A percentile compares a stretch with the other conserved stretches of the same genome.
Conservation (phyloP, 2,888 invertebrate genomes). For the Lepidocyrtinus sp. region DNA sequence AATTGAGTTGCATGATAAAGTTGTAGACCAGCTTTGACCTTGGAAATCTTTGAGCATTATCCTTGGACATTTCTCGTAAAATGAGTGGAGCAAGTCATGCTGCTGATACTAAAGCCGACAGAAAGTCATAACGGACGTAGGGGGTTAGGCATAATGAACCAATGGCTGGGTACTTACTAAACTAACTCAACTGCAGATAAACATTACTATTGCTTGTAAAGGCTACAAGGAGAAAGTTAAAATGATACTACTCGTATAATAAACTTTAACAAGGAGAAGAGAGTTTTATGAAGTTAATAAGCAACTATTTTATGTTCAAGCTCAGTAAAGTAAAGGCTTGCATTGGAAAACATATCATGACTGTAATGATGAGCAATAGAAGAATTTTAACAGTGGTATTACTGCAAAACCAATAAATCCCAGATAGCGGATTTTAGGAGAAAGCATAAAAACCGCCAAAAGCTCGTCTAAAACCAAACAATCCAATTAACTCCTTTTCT, state of each 20-base stretch:
- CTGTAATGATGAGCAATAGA: constrained; percentile 6
- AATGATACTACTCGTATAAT: not conserved
- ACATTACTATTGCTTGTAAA: too few species aligned
- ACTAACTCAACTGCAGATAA: too few species aligned
- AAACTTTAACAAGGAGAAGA: not conserved
- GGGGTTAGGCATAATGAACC: not conserved
- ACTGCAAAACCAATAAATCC: constrained; percentile 44
- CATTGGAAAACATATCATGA: not conserved
- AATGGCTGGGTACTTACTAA: not conserved
- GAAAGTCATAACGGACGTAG: not conserved
- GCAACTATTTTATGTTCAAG: not conserved
- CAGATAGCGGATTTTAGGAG: constrained; percentile 6
- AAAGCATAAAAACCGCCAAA: constrained; percentile 4
- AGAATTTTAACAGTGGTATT: not conserved
- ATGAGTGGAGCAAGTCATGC: not conserved
- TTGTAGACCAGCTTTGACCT: not conserved
- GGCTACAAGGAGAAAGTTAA: not conserved
- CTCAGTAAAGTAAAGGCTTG: not conserved
- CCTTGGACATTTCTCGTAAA: not conserved
- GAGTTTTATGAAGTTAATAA: not conserved
- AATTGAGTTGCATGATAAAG: not conserved
- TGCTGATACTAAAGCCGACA: not conserved
- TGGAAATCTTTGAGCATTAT: not conserved
- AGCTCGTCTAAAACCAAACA: constrained; percentile 51
- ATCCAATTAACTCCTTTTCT: constrained; percentile 53